A percentile compares a stretch with the other conserved stretches of the same genome.
phyloP scores from a whole-genome alignment of 2,888 invertebrate species.

The Tuberolachnus salignus region DNA sequence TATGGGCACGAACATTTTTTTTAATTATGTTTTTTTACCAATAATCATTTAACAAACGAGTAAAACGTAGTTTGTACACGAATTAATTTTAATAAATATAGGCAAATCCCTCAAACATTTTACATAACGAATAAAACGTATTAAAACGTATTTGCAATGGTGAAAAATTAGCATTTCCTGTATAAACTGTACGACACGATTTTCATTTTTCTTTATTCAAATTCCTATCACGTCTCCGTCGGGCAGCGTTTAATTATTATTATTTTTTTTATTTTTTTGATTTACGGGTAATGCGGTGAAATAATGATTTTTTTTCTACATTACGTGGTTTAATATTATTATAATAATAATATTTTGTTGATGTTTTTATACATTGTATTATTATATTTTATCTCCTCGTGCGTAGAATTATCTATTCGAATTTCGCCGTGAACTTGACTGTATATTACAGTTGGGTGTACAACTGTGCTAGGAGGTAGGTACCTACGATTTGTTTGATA shows the following conservation, averaged over 20 bases:
- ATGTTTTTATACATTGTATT: neutral
- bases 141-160: too few relatives aligned
- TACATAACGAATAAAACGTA: too few relatives aligned
- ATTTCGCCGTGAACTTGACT: conserved; percentile 39
- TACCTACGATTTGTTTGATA: conserved; percentile 28
- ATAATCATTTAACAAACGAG: too few relatives aligned
- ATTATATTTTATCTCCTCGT: conserved; percentile 10
- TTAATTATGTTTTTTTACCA: too few relatives aligned
- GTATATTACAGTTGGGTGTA: neutral
- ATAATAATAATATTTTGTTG: neutral
- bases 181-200: neutral
- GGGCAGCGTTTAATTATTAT: neutral
- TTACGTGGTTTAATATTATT: neutral
- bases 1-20: too few relatives aligned
- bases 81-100: too few relatives aligned
- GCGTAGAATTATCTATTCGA: conserved; percentile 17
- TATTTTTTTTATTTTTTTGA: neutral
- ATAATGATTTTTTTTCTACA: neutral
- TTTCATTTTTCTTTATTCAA: neutral
- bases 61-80: too few relatives aligned
- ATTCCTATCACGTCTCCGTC: conserved; percentile 16
- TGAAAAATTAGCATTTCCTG: conserved; percentile 5
- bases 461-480: conserved; percentile 6
- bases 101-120: too few relatives aligned
- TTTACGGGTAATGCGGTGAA: neutral